phyloP scores from a whole-genome alignment of 2,888 invertebrate genomes.

The Rhagophthalmus giganteus region DNA sequence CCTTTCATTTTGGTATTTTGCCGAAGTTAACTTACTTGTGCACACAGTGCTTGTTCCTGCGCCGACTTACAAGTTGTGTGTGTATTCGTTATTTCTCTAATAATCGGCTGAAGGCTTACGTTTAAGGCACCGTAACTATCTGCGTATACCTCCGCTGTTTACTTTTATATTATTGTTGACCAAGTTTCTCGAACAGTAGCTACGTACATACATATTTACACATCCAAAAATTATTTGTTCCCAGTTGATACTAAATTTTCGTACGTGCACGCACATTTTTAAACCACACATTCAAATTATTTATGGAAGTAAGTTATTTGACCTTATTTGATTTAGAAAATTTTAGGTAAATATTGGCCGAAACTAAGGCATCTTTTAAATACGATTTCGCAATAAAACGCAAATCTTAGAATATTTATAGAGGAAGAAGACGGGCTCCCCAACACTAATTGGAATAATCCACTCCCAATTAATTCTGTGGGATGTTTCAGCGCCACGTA shows the following conservation, averaged over 20 bases:
- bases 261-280: too few species aligned
- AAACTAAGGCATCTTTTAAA: constrained; percentile 1
- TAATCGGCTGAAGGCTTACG: constrained; percentile 25
- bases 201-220: constrained; percentile 5
- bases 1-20: constrained; percentile 50
- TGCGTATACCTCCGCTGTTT: constrained; percentile 21
- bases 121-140: constrained; percentile 6
- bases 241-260: background rate
- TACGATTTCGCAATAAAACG: constrained; percentile 18
- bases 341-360: too few species aligned
- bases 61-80: constrained; percentile 38
- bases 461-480: constrained; percentile 53
- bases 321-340: too few species aligned
- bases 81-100: constrained; percentile 31
- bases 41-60: constrained; percentile 40
- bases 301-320: background rate
- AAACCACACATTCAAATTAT: background rate
- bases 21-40: constrained; percentile 41
- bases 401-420: constrained; percentile 28
- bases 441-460: constrained; percentile 55
- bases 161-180: constrained; percentile 17
- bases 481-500: constrained; percentile 50
- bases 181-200: constrained; percentile 8
- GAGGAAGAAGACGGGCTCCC: constrained; percentile 42
- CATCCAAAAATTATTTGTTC: constrained; percentile 3